Conservation (phyloP, 92 coral and sea anemone genomes). For the Phymanthus crucifer region DNA sequence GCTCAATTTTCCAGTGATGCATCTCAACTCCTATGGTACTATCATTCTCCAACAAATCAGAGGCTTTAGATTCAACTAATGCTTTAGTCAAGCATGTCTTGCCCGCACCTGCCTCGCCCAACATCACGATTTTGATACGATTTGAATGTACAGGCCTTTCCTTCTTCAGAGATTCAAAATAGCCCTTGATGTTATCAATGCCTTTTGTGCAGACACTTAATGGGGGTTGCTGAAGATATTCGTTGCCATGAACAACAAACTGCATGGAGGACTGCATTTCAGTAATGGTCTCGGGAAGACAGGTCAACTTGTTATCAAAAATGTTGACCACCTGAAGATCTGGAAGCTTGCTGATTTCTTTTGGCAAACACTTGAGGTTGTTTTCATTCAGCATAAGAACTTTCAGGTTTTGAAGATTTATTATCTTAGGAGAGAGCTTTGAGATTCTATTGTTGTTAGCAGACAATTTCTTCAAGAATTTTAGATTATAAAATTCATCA, state of each 20-base stretch:
- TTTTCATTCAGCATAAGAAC: conserved; percentile 71
- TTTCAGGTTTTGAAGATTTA: conserved; percentile 51
- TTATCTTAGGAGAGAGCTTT: conserved; percentile 58
- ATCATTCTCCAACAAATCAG: conserved; percentile 40
- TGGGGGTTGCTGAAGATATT: conserved; percentile 80
- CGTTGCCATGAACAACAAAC: conserved; percentile 63
- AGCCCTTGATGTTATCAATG: conserved; percentile 68
- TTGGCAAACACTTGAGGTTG: conserved; percentile 66
- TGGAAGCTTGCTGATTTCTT: conserved; percentile 63
- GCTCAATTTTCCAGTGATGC: conserved; percentile 68
- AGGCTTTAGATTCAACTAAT: conserved; percentile 62
- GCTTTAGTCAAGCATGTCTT: conserved; percentile 84
- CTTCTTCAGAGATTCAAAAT: conserved; percentile 57
- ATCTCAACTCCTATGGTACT: conserved; percentile 91
- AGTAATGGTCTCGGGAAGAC: conserved; percentile 72
- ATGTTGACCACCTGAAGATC: conserved; percentile 59
- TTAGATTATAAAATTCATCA: conserved; percentile 64
- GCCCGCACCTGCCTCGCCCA: conserved; percentile 94
- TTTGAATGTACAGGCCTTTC: conserved; percentile 62
- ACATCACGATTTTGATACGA: conserved; percentile 76
- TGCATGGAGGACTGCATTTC: conserved; percentile 52
- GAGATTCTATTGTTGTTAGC: conserved; percentile 62
- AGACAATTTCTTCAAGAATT: conserved; percentile 54
- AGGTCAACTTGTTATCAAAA: conserved; percentile 75
- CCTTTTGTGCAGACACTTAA: conserved; percentile 79